Conservation (phyloP, 2,113 vertebrate genomes). For the Rhynchopsitta pachyrhyncha region DNA sequence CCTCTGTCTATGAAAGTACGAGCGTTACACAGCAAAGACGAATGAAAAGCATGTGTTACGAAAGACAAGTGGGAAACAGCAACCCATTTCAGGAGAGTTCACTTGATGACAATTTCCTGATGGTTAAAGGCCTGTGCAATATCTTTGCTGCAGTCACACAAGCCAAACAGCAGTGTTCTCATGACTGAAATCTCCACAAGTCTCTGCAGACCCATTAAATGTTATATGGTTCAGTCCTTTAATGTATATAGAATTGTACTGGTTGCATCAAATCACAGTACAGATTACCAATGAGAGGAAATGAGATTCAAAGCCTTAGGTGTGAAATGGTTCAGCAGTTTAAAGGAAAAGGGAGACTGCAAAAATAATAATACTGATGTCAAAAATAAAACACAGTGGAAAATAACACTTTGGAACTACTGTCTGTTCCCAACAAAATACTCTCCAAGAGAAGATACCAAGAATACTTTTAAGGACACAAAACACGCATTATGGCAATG, state of each 20-base stretch:
- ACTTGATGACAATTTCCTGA: background rate
- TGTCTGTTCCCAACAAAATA: background rate
- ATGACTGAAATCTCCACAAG: background rate
- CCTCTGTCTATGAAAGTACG: background rate
- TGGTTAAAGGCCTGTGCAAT: background rate
- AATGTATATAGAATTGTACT: background rate
- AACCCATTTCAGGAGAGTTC: background rate
- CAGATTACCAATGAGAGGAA: background rate
- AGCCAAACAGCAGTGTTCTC: background rate
- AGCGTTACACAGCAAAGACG: background rate
- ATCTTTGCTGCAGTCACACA: background rate
- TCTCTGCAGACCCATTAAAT: background rate
- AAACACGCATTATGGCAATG: background rate
- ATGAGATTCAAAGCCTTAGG: background rate
- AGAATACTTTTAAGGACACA: background rate
- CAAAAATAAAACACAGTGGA: background rate
- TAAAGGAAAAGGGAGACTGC: background rate
- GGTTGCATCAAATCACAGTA: background rate
- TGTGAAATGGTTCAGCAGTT: background rate
- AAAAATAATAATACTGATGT: background rate
- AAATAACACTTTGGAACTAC: background rate
- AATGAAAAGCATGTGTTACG: background rate
- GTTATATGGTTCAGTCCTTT: background rate
- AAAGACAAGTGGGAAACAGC: background rate
- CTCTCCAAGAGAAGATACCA: background rate